phyloP scores from a whole-genome alignment of 2,888 invertebrate genomes.

The Helobdella robusta region DNA sequence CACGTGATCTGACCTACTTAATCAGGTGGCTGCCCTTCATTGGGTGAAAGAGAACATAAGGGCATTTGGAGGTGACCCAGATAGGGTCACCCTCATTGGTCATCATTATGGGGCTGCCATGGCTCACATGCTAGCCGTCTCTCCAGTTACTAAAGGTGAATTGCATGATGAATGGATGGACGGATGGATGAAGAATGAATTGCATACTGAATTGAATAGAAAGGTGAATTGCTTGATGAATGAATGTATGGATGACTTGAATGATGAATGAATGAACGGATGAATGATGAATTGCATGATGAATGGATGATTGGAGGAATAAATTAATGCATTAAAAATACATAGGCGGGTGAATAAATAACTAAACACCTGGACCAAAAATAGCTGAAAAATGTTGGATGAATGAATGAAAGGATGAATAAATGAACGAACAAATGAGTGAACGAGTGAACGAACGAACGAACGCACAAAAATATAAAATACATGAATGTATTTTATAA shows the following conservation, averaged over 20 bases:
- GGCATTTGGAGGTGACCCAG: conserved; percentile 18
- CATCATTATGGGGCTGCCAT: conserved; percentile 19
- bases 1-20: no score
- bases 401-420: not conserved
- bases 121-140: conserved; percentile 22
- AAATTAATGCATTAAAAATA: not conserved
- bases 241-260: not conserved
- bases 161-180: not conserved
- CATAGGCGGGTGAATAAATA: no score
- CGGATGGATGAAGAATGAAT: not conserved
- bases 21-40: conserved; percentile 17
- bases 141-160: conserved; percentile 15
- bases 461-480: not conserved
- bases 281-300: not conserved
- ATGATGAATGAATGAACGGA: not conserved
- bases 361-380: no score
- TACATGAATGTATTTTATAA: not conserved
- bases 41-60: conserved; percentile 21
- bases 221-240: not conserved
- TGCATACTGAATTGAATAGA: not conserved
- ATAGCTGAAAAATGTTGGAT: not conserved
- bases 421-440: not conserved
- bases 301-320: not conserved
- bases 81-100: conserved; percentile 2
- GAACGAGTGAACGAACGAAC: not conserved